phyloP scores from a whole-genome alignment of 2,797 vertebrate genomes.

The Coendou prehensilis region DNA sequence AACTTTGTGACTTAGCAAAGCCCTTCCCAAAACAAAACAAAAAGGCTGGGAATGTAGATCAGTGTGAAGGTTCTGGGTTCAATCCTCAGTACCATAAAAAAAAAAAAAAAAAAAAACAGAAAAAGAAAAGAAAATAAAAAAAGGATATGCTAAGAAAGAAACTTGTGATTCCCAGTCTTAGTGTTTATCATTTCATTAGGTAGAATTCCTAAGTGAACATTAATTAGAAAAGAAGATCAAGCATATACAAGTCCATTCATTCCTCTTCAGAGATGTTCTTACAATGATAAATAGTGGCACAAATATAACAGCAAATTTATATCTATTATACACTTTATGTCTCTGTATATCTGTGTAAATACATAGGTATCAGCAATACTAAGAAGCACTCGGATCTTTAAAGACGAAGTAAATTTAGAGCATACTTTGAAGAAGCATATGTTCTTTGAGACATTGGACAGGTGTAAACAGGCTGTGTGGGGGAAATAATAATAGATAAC shows the following conservation, averaged over 20 bases:
- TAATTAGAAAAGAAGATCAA: slow-evolving; percentile 54
- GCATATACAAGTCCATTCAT: background rate
- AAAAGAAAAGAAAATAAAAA: too few relatives aligned
- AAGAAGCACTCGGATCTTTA: background rate
- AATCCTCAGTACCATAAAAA: background rate
- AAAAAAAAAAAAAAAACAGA: background rate
- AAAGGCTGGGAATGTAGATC: background rate
- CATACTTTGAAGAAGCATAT: background rate
- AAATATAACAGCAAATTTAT: background rate
- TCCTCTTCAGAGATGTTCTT: background rate
- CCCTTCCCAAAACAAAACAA: background rate
- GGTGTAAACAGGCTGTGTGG: background rate
- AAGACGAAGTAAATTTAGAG: slow-evolving; percentile 6
- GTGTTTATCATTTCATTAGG: slow-evolving; percentile 14
- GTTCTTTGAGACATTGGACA: background rate
- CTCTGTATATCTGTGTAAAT: background rate
- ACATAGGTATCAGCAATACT: background rate
- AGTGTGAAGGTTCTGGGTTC: background rate
- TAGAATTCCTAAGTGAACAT: background rate
- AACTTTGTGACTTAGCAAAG: background rate
- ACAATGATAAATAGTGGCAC: background rate
- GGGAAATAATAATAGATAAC: background rate
- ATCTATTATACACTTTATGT: background rate
- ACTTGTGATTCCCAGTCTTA: background rate
- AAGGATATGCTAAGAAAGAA: background rate